Base-by-base conservation (phyloP, 1,140 invertebrate species). In the Trichonephila inaurata region DNA sequence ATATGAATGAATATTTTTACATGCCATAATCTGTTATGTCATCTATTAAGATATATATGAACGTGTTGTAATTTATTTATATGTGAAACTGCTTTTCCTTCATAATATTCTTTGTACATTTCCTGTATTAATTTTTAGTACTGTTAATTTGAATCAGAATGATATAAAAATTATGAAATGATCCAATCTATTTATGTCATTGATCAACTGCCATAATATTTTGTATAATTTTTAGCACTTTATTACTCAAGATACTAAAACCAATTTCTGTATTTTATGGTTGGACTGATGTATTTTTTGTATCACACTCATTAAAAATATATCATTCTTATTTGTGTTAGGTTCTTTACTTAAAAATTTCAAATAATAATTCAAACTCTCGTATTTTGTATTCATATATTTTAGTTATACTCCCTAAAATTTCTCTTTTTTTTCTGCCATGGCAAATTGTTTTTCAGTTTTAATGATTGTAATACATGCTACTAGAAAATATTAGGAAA, bases 251-350 rank as follows among this genome's bases (percentile, higher is more conserved):
- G 33, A 12, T 72, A 14, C 16, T 28, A 28, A 77, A 40, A 77
- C 10, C 18, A 18, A 77, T 77, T 77, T 77, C 21, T 69, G 28
- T 77, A 21, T 64, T 77, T 77, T 77, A 77, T 16, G 14, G 18
- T 33, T 77, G 72, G 28, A 77, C 72, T 77, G 72, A 33, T 28
- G n/a, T 28, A 33, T 77, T 72, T 72, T 77, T 77, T 77, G 72
- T 77, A 77, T 77, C 28, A 77, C 72, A 77, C 4, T 19, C 62
- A 18, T 77, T 28, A 69, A 24, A 77, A 77, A 77, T 77, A 40
- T 14, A 77, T 40, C 16, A 72, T 77, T 40, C 72, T 18, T 33
- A 77, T 18, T 33, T 18, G 72, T 77, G 33, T 33, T 18, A 77
- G 33, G 33, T 77, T 18, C 2, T 40, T 77, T 77, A n/a, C 10